Evolutionary conservation across 2,113 vertebrate species (phyloP), one percentile per base, ranked within the genome.

Genomic region (Carettochelys insculpta): DNA sequence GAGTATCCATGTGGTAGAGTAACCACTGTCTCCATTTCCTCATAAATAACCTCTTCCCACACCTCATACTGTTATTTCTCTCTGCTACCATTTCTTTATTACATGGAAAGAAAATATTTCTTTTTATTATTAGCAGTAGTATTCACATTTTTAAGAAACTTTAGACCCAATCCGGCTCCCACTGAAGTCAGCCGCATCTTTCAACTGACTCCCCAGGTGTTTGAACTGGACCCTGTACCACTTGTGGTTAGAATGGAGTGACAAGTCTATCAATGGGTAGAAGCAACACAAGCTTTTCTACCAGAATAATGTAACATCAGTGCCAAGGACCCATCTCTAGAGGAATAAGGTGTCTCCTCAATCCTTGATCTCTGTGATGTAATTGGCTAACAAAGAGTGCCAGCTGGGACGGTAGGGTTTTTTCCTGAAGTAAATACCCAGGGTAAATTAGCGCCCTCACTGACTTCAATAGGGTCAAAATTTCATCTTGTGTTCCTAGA

Each of bases 381-480:
- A 73, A 77, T 61, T 43, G 80, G 89, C 87, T 87, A 73, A 92
- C 92, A 86, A 29, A 47, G 76, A 82, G 83, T 83, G 81, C 77
- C 83, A 94, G 19, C 87, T 81, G 27, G 65, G 61, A 82, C 38
- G 85, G 85, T 38, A 79, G n/a, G n/a, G n/a, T n/a, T n/a, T 95
- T 84, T 94, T 80, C 92, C 83, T 90, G 89, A 92, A 94, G 76
- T 5, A 47, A 77, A 80, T 73, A 85, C 87, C 61, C 25, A 82
- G 89, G 81, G 89, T 96, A 92, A 93, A 95, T 89, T 56, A 52
- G 87, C 92, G 24, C 22, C 6, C 41, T 68, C 71, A 75, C 12
- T 75, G 92, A 96, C 94, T 95, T 93, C 2, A 0, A 50, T 50
- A 81, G 90, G 83, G 92, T 94, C 95, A 92, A 41, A 84, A 92